A percentile compares a stretch with the other conserved stretches of the same genome.
Evolutionary conservation across 1,140 invertebrate species (phyloP).

Genomic region (Drosophila baimaii): DNA sequence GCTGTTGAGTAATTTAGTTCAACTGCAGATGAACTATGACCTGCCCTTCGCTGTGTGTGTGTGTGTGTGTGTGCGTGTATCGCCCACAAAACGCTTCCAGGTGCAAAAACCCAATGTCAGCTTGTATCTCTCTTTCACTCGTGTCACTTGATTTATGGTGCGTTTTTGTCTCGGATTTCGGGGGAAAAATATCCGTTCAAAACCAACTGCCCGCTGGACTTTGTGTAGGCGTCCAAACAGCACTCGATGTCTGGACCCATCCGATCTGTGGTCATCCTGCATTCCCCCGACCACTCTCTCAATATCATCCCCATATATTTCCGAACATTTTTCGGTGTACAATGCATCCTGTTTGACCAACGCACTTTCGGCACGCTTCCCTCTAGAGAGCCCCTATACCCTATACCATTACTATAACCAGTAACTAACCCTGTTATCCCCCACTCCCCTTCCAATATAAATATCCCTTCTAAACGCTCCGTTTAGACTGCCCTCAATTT

Average conservation of each 20-base stretch:
- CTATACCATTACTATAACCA: slow-evolving; percentile 46
- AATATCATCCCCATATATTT: slow-evolving; percentile 51
- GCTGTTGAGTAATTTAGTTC: slow-evolving; percentile 76
- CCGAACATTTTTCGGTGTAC: slow-evolving; percentile 9
- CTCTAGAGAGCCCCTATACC: slow-evolving; percentile 47
- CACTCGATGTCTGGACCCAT: slow-evolving; percentile 54
- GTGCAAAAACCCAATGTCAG: slow-evolving; percentile 60
- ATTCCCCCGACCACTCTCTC: neutral
- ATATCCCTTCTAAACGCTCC: slow-evolving; percentile 60
- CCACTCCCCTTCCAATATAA: slow-evolving; percentile 9
- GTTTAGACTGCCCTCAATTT: slow-evolving; percentile 70
- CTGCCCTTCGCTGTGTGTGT: slow-evolving; percentile 24
- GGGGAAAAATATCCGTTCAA: slow-evolving; percentile 40
- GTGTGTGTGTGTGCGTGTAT: slow-evolving; percentile 33
- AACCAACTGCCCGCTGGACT: slow-evolving; percentile 35
- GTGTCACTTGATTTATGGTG: slow-evolving; percentile 68
- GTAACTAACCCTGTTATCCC: slow-evolving; percentile 58
- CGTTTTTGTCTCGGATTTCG: slow-evolving; percentile 58
- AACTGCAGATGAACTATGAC: slow-evolving; percentile 50
- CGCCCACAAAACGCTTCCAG: slow-evolving; percentile 72
- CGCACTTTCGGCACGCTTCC: slow-evolving; percentile 78
- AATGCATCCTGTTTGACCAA: slow-evolving; percentile 67
- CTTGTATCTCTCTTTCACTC: slow-evolving; percentile 7
- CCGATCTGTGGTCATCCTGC: slow-evolving; percentile 61
- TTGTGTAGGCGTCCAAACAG: slow-evolving; percentile 77